These are phyloP conservation scores for Cairina moschata DNA, from an alignment of 2,113 vertebrate genomes.

Conservation along the genomic window DNA sequence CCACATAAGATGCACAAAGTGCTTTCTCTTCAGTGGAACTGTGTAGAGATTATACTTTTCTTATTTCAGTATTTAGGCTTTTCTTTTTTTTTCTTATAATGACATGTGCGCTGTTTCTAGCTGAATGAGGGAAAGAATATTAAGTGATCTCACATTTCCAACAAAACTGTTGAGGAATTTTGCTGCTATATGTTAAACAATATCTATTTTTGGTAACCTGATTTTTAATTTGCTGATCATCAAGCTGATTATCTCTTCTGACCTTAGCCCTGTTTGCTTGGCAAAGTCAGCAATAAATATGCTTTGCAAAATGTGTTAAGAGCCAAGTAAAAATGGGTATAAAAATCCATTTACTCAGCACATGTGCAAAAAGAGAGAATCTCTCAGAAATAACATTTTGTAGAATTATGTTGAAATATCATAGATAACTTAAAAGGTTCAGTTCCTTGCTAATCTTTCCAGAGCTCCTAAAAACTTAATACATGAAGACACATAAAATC, in stretches of 20 bases:
- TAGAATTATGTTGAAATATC: neutral
- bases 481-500: neutral
- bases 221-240: slow-evolving; percentile 47
- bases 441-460: neutral
- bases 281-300: slow-evolving; percentile 58
- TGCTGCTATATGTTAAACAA: neutral
- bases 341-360: slow-evolving; percentile 64
- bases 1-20: neutral
- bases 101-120: neutral
- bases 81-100: neutral
- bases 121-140: neutral
- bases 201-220: neutral
- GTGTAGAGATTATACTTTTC: neutral
- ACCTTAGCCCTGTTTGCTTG: slow-evolving; percentile 8
- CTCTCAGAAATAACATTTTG: neutral
- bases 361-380: neutral
- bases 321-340: slow-evolving; percentile 43
- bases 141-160: neutral
- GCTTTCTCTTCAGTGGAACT: neutral
- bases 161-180: neutral
- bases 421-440: neutral
- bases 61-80: neutral
- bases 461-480: neutral
- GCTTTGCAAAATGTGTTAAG: neutral
- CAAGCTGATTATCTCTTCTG: slow-evolving; percentile 36